phyloP scores from a whole-genome alignment of 2,113 vertebrate genomes.

The Oncorhynchus masou region DNA sequence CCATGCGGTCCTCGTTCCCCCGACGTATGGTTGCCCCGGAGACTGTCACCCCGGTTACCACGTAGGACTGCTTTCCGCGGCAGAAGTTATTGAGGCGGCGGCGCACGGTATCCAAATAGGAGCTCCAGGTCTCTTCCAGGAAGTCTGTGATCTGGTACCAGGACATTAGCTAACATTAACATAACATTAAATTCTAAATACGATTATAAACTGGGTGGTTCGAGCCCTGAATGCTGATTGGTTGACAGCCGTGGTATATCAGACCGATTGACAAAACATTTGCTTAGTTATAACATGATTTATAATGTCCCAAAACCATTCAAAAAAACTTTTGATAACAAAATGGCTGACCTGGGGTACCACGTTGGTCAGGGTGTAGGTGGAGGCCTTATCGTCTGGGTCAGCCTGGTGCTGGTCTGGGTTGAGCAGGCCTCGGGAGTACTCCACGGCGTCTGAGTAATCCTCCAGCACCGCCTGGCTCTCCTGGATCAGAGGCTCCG shows the following conservation, averaged over 20 bases:
- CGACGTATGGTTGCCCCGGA: constrained; percentile 50
- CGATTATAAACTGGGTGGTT: too few species aligned
- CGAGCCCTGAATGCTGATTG: too few species aligned
- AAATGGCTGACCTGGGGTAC: constrained; percentile 63
- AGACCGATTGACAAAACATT: too few species aligned
- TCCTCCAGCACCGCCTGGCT: constrained; percentile 68
- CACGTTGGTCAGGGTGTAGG: constrained; percentile 81
- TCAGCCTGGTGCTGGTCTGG: constrained; percentile 72
- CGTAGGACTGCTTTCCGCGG: constrained; percentile 49
- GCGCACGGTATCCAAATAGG: constrained; percentile 57
- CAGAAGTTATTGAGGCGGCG: constrained; percentile 74
- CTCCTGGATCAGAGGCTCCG: constrained; percentile 57
- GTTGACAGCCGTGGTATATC: too few species aligned
- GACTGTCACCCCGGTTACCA: constrained; percentile 63
- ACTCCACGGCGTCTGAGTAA: constrained; percentile 64
- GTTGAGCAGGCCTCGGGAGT: constrained; percentile 71
- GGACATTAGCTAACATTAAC: too few species aligned
- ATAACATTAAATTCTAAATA: too few species aligned
- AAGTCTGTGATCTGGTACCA: constrained; percentile 33
- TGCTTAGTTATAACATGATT: too few species aligned
- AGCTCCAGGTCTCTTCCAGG: constrained; percentile 60
- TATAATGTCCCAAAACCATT: too few species aligned
- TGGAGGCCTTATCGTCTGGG: constrained; percentile 68
- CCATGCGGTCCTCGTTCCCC: constrained; percentile 52
- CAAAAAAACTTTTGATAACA: too few species aligned